Evolutionary conservation across 2,113 vertebrate species (phyloP).

Genomic region (Amazona vittata): DNA sequence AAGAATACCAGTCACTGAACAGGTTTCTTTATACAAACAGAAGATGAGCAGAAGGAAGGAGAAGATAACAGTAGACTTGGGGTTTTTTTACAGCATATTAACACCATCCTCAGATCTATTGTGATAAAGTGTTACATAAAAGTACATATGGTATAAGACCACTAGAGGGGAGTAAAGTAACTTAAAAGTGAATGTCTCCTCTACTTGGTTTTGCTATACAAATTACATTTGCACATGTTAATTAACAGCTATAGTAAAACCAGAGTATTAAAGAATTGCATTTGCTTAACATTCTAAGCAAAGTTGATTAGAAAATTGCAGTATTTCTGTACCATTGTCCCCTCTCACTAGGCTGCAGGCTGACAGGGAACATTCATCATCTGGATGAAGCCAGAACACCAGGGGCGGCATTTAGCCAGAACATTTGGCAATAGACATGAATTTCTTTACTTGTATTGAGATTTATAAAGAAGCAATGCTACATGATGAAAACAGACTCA

Average conservation of each 20-base stretch:
- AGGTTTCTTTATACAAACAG: background rate
- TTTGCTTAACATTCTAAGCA: slow-evolving; percentile 61
- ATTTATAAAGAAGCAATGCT: background rate
- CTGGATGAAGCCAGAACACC: slow-evolving; percentile 52
- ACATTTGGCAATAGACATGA: slow-evolving; percentile 44
- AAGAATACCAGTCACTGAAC: background rate
- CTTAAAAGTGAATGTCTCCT: slow-evolving; percentile 38
- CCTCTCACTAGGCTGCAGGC: slow-evolving; percentile 55
- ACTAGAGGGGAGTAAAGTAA: slow-evolving; percentile 77
- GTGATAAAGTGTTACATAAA: slow-evolving; percentile 22
- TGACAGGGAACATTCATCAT: slow-evolving; percentile 56
- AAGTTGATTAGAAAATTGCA: slow-evolving; percentile 66
- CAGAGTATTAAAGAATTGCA: slow-evolving; percentile 54
- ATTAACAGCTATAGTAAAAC: slow-evolving; percentile 51
- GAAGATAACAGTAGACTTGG: background rate
- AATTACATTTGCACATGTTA: slow-evolving; percentile 51
- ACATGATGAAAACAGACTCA: slow-evolving; percentile 31
- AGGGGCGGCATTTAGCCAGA: slow-evolving; percentile 29
- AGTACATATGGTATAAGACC: slow-evolving; percentile 42
- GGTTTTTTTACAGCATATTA: background rate
- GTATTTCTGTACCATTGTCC: slow-evolving; percentile 53
- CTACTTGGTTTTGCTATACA: background rate
- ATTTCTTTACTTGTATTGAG: slow-evolving; percentile 45
- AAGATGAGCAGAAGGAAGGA: background rate
- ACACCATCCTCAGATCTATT: background rate